Evolutionary conservation across 2,797 vertebrate species (phyloP).

Genomic region (Alauda arvensis): DNA sequence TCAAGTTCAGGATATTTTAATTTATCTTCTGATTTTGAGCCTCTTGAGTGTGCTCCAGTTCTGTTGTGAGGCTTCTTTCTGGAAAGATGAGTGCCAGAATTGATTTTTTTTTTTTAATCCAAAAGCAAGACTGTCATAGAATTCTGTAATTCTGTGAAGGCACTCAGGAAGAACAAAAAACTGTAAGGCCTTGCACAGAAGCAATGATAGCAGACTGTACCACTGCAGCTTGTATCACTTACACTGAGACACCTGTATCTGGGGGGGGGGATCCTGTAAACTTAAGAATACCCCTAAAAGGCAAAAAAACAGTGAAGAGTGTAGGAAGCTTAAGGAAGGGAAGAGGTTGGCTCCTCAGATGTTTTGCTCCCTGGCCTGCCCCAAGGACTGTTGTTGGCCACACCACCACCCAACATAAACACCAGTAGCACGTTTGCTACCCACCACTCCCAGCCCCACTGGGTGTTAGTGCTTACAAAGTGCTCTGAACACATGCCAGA

Average conservation of each 20-base stretch:
- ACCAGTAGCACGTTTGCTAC: neutral
- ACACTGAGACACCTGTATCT: neutral
- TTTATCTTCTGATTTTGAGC: slow-evolving; percentile 2
- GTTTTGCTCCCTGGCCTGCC: neutral
- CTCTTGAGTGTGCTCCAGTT: neutral
- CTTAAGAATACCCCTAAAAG: neutral
- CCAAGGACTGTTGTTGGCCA: neutral
- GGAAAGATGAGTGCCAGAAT: neutral
- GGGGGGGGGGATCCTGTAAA: neutral
- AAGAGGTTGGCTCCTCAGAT: neutral
- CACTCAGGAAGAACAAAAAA: neutral
- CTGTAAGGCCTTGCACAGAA: neutral
- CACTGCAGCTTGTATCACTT: neutral
- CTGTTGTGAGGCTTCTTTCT: neutral
- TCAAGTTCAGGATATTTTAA: neutral
- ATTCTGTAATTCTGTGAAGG: neutral
- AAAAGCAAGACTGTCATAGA: neutral
- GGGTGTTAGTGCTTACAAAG: neutral
- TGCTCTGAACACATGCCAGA: neutral
- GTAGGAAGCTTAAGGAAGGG: neutral
- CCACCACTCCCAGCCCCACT: neutral
- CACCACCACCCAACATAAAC: neutral
- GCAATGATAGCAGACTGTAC: neutral
- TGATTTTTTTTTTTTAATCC: neutral
- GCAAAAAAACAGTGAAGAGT: neutral